Evolutionary conservation across 2,797 vertebrate species (phyloP), one percentile per base, ranked within the genome.

Genomic region (Melanotaenia boesemani): DNA sequence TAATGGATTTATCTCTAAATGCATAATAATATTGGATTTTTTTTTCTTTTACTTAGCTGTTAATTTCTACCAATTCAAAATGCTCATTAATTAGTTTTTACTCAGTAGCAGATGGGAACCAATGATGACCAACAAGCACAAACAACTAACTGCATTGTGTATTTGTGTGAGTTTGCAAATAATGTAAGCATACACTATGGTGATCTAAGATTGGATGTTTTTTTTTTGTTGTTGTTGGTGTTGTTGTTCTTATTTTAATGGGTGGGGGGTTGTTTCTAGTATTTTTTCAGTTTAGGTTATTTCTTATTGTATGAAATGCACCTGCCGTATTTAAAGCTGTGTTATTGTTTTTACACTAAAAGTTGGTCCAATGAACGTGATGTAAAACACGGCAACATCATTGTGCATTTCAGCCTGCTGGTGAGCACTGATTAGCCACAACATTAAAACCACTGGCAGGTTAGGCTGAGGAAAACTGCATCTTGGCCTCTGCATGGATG

Each of bases 91-190:
- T 85, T 83, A 70, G 22, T 67, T 76, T 74, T 78, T 24, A 63
- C 32, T 87, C 63, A 78, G 80, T 67, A 81, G 71, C 52, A 41
- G 30, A 81, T 59, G 63, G 41, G 32, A 79, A 44, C 64, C 67
- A 36, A 59, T 76, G 71, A 82, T 69, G 18, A 64, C 20, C 15
- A 7, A 68, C 41, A 63, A 67, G 74, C 54, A 41, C 22, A 24
- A 13, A 7, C 52, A 22, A 58, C 46, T 54, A 64, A 72, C 24
- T 63, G 24, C 18, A 15, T 2, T 44, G 15, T 46, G 50, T 64
- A 11, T 65, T 37, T 67, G 52, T 50, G 34, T 18, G 16, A 41
- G 15, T 16, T 3, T 41, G 39, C 39, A 41, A 41, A 41, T 41
- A 16, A 16, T 16, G 6, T 44, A 11, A 44, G 15, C 6, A 6